Evolutionary conservation across 2,888 invertebrate species (phyloP).

Genomic region (Brachylomia viminalis): DNA sequence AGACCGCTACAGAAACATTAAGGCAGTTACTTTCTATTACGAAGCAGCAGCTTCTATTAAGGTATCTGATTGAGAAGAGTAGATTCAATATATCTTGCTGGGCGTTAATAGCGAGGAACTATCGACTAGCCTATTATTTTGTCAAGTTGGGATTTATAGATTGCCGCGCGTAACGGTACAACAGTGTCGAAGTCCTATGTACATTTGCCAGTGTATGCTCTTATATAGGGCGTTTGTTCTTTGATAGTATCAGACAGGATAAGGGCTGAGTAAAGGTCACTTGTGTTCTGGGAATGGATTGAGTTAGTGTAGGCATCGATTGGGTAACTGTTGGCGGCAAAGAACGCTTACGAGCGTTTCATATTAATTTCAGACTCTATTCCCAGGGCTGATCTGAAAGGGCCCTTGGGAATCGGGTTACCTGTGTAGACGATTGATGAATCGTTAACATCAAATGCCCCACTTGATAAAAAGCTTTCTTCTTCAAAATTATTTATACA

Average conservation of each 20-base stretch:
- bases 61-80: slow-evolving; percentile 89
- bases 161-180: slow-evolving; percentile 84
- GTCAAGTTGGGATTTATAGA: slow-evolving; percentile 90
- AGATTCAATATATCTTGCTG: slow-evolving; percentile 88
- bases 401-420: slow-evolving; percentile 39
- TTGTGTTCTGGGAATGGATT: slow-evolving; percentile 58
- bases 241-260: slow-evolving; percentile 64
- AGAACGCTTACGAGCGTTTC: slow-evolving; percentile 37
- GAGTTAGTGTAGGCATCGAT: slow-evolving; percentile 53
- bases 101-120: slow-evolving; percentile 89
- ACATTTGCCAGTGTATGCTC: slow-evolving; percentile 66
- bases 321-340: slow-evolving; percentile 47
- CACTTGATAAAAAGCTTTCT: neutral
- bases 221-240: slow-evolving; percentile 53
- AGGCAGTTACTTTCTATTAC: slow-evolving; percentile 77
- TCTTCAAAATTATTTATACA: neutral
- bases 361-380: slow-evolving; percentile 48
- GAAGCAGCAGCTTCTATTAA: slow-evolving; percentile 81
- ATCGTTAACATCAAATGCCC: slow-evolving; percentile 6
- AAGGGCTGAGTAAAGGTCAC: slow-evolving; percentile 67
- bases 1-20: slow-evolving; percentile 66
- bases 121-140: slow-evolving; percentile 89
- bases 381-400: slow-evolving; percentile 34
- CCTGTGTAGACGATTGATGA: neutral
- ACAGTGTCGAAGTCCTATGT: slow-evolving; percentile 68